Conservation (phyloP, 2,113 vertebrate species). For the Enhydra lutris region DNA sequence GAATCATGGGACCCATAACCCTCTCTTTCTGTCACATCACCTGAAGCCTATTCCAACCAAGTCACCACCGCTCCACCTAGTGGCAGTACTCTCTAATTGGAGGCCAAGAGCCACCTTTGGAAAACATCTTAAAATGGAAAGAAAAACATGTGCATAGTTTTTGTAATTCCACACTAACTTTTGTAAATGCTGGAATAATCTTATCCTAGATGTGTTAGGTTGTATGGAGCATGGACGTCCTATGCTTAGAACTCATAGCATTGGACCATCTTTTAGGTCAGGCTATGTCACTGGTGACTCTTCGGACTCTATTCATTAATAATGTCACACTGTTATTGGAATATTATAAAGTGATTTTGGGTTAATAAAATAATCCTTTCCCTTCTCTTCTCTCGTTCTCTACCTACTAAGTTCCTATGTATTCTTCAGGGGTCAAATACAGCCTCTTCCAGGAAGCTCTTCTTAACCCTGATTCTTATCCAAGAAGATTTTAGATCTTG, state of each 20-base stretch:
- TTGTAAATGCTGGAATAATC: not conserved
- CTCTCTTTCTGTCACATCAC: not conserved
- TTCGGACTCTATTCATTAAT: not conserved
- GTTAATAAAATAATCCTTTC: not conserved
- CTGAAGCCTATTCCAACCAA: not conserved
- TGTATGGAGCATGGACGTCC: not conserved
- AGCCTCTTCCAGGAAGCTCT: not conserved
- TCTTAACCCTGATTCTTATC: not conserved
- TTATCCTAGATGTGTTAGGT: not conserved
- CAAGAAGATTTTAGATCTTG: not conserved
- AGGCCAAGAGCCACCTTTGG: not conserved
- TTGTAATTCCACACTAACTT: not conserved
- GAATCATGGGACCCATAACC: not conserved
- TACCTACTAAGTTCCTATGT: not conserved
- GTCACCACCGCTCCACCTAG: not conserved
- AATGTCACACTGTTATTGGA: not conserved
- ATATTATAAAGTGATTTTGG: not conserved
- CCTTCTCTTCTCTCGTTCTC: not conserved
- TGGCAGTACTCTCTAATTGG: not conserved
- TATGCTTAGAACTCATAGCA: not conserved
- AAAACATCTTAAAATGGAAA: conserved; percentile 21
- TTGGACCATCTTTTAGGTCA: not conserved
- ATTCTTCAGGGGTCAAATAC: not conserved
- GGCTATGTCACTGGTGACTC: not conserved
- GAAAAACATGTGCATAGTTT: not conserved